Conservation (phyloP, 2,113 vertebrate species). For the Bombycilla garrulus region DNA sequence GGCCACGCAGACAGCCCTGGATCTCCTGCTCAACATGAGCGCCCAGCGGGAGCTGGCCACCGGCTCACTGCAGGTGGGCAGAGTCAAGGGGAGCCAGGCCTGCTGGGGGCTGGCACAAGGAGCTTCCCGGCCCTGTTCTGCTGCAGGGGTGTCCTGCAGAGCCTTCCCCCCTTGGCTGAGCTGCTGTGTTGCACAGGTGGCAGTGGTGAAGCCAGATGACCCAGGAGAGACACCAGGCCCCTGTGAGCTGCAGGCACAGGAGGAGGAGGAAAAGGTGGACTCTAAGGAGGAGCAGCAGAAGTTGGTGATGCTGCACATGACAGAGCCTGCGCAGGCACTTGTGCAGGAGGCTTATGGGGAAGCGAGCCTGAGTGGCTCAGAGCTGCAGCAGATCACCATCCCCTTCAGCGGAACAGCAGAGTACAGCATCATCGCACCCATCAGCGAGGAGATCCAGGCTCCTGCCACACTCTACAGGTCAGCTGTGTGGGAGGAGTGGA, state of each 20-base stretch:
- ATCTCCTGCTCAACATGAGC: conserved; percentile 94
- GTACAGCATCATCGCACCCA: conserved; percentile 83
- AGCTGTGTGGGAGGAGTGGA: background rate
- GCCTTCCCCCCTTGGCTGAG: background rate
- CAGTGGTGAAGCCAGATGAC: conserved; percentile 79
- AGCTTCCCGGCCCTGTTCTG: background rate
- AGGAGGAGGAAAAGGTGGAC: background rate
- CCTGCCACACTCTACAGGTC: conserved; percentile 80
- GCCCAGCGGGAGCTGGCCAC: conserved; percentile 83
- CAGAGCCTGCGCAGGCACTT: conserved; percentile 76
- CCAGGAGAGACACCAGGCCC: background rate
- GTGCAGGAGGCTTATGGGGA: conserved; percentile 76
- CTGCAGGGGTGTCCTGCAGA: background rate
- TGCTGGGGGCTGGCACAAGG: background rate
- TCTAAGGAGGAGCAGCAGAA: conserved; percentile 69
- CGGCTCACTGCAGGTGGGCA: conserved; percentile 84
- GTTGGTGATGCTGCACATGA: conserved; percentile 87
- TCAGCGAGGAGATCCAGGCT: conserved; percentile 81
- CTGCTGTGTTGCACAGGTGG: conserved; percentile 67
- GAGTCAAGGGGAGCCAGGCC: background rate
- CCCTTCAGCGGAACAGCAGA: conserved; percentile 72
- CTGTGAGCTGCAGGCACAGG: background rate
- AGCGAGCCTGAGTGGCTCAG: conserved; percentile 59
- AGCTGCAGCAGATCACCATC: conserved; percentile 84
- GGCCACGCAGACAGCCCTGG: conserved; percentile 89